Evolutionary conservation across 2,888 invertebrate genomes (phyloP).

Genomic region (Callimorpha dominula): DNA sequence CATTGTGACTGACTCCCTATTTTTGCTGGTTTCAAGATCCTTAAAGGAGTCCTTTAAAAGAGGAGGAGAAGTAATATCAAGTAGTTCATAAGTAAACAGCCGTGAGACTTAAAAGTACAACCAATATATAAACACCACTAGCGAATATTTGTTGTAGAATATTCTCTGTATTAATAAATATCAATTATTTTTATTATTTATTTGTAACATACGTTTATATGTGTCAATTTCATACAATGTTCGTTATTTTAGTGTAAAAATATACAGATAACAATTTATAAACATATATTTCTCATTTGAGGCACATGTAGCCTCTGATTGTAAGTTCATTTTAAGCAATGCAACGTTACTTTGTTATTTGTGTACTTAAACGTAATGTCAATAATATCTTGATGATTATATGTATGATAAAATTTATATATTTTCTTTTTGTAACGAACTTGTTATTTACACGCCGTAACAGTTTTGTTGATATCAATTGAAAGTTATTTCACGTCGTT

Average conservation of each 20-base stretch:
- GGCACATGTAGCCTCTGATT: constrained; percentile 31
- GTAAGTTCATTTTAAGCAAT: constrained; percentile 31
- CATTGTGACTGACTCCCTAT: constrained; percentile 33
- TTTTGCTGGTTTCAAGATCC: constrained; percentile 24
- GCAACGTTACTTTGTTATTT: constrained; percentile 46
- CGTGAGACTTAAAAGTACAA: constrained; percentile 74
- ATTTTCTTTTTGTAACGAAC: too few species aligned
- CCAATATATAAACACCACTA: constrained; percentile 67
- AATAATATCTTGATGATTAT: neutral
- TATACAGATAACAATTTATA: constrained; percentile 36
- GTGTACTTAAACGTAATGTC: constrained; percentile 46
- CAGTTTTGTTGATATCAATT: neutral
- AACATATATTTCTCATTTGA: constrained; percentile 25
- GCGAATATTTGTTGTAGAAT: constrained; percentile 83
- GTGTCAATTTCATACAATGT: constrained; percentile 74
- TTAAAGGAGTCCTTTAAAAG: neutral
- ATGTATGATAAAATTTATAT: too few species aligned
- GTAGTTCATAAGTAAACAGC: constrained; percentile 59
- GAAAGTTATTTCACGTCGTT: neutral
- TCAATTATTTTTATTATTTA: constrained; percentile 62
- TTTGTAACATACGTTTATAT: constrained; percentile 51
- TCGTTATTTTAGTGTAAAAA: constrained; percentile 54
- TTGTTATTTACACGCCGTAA: too few species aligned
- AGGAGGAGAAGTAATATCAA: constrained; percentile 50
- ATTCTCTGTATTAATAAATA: constrained; percentile 65